phyloP scores from a whole-genome alignment of 2,888 invertebrate species.

The Calameuta idolon region DNA sequence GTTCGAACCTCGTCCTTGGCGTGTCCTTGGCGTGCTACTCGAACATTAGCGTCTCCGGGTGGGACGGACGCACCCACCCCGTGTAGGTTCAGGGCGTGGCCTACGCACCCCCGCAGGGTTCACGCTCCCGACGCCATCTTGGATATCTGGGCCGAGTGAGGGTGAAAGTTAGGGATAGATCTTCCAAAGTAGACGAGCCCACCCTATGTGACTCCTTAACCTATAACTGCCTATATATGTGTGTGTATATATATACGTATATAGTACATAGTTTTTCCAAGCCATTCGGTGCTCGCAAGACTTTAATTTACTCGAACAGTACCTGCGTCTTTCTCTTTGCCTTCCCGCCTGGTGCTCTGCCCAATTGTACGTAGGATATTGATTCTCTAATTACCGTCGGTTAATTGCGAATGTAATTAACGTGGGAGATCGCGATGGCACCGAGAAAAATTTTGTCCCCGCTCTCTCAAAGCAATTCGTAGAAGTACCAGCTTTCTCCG shows the following conservation, averaged over 20 bases:
- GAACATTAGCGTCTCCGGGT: constrained; percentile 32
- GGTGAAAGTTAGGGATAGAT: constrained; percentile 50
- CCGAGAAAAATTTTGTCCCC: background rate
- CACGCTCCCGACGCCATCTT: constrained; percentile 52
- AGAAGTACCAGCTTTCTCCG: background rate
- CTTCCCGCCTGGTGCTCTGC: background rate
- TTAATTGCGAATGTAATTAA: background rate
- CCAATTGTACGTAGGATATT: background rate
- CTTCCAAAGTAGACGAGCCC: constrained; percentile 1
- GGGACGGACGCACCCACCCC: constrained; percentile 29
- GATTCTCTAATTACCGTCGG: background rate
- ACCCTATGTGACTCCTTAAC: background rate
- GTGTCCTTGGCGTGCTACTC: constrained; percentile 45
- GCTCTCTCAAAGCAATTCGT: background rate
- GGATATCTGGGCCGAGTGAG: constrained; percentile 47
- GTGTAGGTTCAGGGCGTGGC: constrained; percentile 54
- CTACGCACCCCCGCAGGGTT: constrained; percentile 57
- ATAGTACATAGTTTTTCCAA: background rate
- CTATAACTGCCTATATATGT: background rate
- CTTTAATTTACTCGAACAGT: background rate
- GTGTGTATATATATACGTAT: background rate
- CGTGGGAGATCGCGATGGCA: background rate
- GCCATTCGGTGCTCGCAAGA: background rate
- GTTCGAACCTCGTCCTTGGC: constrained; percentile 40
- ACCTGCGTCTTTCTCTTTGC: background rate